phyloP scores from a whole-genome alignment of 1,140 invertebrate species.

The Solenopsis invicta region DNA sequence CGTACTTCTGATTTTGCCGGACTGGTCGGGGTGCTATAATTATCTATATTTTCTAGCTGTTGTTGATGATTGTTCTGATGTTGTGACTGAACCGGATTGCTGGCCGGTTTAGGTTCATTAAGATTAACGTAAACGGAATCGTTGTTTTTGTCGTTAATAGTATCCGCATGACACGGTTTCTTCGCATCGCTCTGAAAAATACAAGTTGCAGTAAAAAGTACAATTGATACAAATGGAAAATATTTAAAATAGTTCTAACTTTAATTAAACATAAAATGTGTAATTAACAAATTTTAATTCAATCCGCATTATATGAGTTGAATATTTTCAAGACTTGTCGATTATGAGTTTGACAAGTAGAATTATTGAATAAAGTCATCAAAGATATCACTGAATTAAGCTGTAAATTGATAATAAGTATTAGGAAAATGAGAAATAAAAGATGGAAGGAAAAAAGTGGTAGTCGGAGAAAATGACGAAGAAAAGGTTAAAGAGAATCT shows the following conservation, averaged over 20 bases:
- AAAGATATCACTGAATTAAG: not conserved
- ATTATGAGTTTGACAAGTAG: not conserved
- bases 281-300: slow-evolving; percentile 19
- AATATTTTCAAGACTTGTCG: not conserved
- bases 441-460: slow-evolving; percentile 2
- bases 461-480: slow-evolving; percentile 51
- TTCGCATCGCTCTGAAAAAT: slow-evolving; percentile 81
- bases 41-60: slow-evolving; percentile 75
- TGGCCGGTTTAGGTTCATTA: slow-evolving; percentile 55
- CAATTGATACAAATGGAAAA: not conserved
- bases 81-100: slow-evolving; percentile 51
- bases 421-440: not conserved
- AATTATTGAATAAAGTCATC: slow-evolving; percentile 14
- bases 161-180: slow-evolving; percentile 79
- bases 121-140: slow-evolving; percentile 71
- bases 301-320: not conserved
- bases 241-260: not conserved
- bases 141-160: slow-evolving; percentile 70
- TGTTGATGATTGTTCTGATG: slow-evolving; percentile 79
- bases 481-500: slow-evolving; percentile 35
- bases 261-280: slow-evolving; percentile 1
- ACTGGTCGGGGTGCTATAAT: slow-evolving; percentile 79
- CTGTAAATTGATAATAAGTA: slow-evolving; percentile 1
- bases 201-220: slow-evolving; percentile 11
- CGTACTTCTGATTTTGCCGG: slow-evolving; percentile 83